These are phyloP conservation scores for Peromyscus polionotus DNA, from an alignment of 2,113 vertebrate genomes.

Conservation along the genomic window DNA sequence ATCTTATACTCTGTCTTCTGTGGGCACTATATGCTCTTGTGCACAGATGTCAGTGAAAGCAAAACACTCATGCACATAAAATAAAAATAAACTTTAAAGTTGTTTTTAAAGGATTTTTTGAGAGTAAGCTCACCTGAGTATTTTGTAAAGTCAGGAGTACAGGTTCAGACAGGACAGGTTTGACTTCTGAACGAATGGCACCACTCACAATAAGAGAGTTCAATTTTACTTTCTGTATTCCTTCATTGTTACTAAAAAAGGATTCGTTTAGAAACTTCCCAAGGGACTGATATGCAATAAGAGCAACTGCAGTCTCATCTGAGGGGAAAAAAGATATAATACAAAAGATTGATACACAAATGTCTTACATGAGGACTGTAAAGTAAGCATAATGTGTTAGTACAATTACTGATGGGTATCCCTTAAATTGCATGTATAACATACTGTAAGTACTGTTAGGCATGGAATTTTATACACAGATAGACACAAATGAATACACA, in stretches of 20 bases:
- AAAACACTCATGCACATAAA: not conserved
- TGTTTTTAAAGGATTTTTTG: not conserved
- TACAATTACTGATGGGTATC: not conserved
- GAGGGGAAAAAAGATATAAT: not conserved
- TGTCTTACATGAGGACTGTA: not conserved
- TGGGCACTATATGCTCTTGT: not conserved
- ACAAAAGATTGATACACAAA: not conserved
- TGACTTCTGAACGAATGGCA: not conserved
- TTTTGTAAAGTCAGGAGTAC: conserved; percentile 70
- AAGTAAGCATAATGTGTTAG: not conserved
- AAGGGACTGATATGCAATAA: conserved; percentile 59
- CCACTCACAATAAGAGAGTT: conserved; percentile 67
- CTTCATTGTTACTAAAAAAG: conserved; percentile 31
- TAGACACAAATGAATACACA: not conserved
- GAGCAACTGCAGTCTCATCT: not conserved
- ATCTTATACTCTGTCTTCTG: too few relatives aligned
- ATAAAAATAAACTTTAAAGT: not conserved
- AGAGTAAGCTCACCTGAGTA: conserved; percentile 41
- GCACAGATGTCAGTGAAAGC: not conserved
- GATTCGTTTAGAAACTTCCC: conserved; percentile 62
- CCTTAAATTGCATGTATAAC: not conserved
- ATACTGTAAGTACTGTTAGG: not conserved
- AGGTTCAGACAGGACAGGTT: not conserved
- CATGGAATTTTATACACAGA: not conserved
- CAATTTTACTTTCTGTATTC: not conserved